Evolutionary conservation across 1,140 invertebrate species (phyloP), one percentile per base, ranked within the genome.

Genomic region (Zaprionus tsacasi): DNA sequence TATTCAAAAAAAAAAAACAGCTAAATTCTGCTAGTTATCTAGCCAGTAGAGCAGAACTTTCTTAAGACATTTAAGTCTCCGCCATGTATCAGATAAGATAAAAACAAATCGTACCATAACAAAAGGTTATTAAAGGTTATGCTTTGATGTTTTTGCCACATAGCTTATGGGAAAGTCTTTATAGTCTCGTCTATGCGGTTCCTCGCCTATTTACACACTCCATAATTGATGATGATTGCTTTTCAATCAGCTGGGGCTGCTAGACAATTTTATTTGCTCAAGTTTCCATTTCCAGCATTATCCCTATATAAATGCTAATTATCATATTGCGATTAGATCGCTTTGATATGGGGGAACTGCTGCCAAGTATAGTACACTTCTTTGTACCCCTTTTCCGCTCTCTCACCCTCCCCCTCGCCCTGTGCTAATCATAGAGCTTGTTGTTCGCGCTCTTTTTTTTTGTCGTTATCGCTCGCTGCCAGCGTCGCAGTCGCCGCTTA

Each of bases 321-420:
- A 87, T 87, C 68, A 72, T 77, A 70, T 64, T 13, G 52, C 67
- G 76, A 86, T 86, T 82, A 76, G 79, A 87, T 87, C 70, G 65
- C 57, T 45, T 17, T 60, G 82, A 86, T 86, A 86, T 87, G 73
- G n/a, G 12, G 7, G 11, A 11, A 25, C 2, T 57, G 38, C n/a
- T 35, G 38, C 52, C 12, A 65, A 27, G 43, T 40, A 59, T 48
- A 21, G 8, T n/a, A 12, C 15, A 21, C n/a, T 25, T 10, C 11
- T 5, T 12, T 5, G 45, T 33, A 61, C 33, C 11, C 17, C 35
- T 7, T 43, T 8, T 43, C 6, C 13, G n/a, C 25, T 36, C 7
- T 3, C 11, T 33, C 33, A 33, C n/a, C 8, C 7, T 33, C 33
- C 33, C n/a, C 8, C 7, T 21, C 27, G n/a, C 21, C 8, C 48